phyloP scores from a whole-genome alignment of 1,140 invertebrate species.

The Drosophila bipectinata region DNA sequence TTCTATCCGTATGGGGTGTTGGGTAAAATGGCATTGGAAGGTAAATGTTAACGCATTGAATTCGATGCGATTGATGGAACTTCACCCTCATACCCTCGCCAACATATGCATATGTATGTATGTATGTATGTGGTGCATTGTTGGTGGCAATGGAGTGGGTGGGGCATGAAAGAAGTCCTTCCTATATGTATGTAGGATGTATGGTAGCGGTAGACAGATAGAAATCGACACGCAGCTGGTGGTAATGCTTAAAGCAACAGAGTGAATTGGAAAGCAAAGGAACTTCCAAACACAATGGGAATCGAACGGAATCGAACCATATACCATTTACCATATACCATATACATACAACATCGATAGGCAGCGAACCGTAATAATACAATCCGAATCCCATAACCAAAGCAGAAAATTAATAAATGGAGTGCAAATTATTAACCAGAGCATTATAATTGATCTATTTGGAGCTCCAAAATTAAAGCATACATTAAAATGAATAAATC shows the following conservation, averaged over 20 bases:
- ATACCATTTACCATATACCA: background rate
- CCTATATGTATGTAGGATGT: background rate
- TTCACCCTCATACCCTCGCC: conserved; percentile 16
- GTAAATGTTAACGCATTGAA: conserved; percentile 59
- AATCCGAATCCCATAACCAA: background rate
- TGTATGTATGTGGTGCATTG: background rate
- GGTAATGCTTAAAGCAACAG: conserved; percentile 55
- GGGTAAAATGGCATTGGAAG: conserved; percentile 22
- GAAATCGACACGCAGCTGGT: conserved; percentile 55
- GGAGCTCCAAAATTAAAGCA: no score
- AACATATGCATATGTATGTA: conserved; percentile 1
- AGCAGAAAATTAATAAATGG: background rate
- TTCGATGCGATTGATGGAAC: conserved; percentile 66
- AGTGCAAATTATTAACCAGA: no score
- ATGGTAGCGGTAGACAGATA: conserved; percentile 32
- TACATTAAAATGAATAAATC: background rate
- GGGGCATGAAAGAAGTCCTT: background rate
- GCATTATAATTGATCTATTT: no score
- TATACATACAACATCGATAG: background rate
- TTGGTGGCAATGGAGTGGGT: background rate
- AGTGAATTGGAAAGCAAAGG: conserved; percentile 34
- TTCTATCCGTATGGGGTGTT: background rate
- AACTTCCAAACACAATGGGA: conserved; percentile 24
- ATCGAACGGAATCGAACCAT: conserved; percentile 15
- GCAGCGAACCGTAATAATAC: conserved; percentile 3